Evolutionary conservation across 2,113 vertebrate species (phyloP).

Genomic region (Phalacrocorax aristotelis): DNA sequence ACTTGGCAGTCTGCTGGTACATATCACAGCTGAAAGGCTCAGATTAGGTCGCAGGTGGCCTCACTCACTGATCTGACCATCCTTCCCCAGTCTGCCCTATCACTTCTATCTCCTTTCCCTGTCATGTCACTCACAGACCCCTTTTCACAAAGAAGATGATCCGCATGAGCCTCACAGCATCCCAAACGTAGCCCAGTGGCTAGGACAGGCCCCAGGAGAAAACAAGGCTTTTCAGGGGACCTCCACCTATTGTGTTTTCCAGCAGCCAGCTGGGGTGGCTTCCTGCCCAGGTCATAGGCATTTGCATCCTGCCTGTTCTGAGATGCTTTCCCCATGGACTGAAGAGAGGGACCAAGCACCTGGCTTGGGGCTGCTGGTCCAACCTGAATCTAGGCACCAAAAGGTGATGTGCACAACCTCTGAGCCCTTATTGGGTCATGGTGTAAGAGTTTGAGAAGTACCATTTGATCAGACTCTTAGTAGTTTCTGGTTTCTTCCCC

Average conservation of each 20-base stretch:
- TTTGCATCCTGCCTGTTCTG: not conserved
- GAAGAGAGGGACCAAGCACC: not conserved
- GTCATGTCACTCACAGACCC: fast-evolving
- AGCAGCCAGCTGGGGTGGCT: not conserved
- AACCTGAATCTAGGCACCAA: fast-evolving
- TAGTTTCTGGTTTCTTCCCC: not conserved
- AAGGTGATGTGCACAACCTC: not conserved
- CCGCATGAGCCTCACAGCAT: not conserved
- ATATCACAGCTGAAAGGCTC: not conserved
- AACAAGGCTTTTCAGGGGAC: not conserved
- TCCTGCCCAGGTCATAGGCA: not conserved
- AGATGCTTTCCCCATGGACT: not conserved
- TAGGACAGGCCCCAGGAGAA: not conserved
- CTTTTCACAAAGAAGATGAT: not conserved
- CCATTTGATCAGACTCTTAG: not conserved
- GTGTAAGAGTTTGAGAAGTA: not conserved
- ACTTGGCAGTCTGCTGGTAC: not conserved
- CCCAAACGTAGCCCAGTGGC: not conserved
- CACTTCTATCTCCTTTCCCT: not conserved
- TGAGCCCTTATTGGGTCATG: not conserved
- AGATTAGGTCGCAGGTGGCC: not conserved
- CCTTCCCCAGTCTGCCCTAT: not conserved
- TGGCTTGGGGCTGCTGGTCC: not conserved
- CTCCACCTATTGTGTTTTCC: not conserved
- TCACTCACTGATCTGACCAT: not conserved